Conservation (phyloP, 2,797 vertebrate genomes). For the Knipowitschia caucasica region DNA sequence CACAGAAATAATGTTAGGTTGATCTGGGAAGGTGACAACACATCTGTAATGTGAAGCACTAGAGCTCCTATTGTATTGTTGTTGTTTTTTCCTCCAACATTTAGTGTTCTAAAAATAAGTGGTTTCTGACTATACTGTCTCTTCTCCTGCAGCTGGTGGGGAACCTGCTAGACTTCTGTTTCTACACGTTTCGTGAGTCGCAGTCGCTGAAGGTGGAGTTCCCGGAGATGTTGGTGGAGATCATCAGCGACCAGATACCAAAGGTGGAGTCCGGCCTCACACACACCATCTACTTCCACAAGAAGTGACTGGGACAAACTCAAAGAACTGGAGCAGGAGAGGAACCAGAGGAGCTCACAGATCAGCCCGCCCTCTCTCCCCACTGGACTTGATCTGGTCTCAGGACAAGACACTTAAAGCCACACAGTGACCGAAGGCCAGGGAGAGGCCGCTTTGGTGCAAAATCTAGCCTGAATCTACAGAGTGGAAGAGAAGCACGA, state of each 20-base stretch:
- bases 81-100: too few species aligned
- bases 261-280: constrained; percentile 98
- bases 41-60: too few species aligned
- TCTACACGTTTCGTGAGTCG: constrained; percentile 99
- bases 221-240: constrained; percentile 98
- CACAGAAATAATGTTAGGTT: too few species aligned
- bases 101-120: background rate
- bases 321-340: constrained; percentile 33
- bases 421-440: constrained; percentile 24
- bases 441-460: constrained; percentile 34
- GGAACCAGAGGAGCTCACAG: constrained; percentile 14
- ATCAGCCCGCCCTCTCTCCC: constrained; percentile 32
- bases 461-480: constrained; percentile 48
- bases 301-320: constrained; percentile 84
- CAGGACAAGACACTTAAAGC: constrained; percentile 33
- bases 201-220: constrained; percentile 98
- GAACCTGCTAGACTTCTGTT: constrained; percentile 96
- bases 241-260: constrained; percentile 99
- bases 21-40: too few species aligned
- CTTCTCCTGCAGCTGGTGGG: constrained; percentile 83
- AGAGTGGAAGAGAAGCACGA: constrained; percentile 31
- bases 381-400: constrained; percentile 31
- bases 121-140: constrained; percentile 21
- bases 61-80: too few species aligned
- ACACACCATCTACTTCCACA: constrained; percentile 97